These are phyloP conservation scores for Glyphotaelius pellucidus DNA, from an alignment of 2,888 invertebrate species.

Conservation along the genomic window DNA sequence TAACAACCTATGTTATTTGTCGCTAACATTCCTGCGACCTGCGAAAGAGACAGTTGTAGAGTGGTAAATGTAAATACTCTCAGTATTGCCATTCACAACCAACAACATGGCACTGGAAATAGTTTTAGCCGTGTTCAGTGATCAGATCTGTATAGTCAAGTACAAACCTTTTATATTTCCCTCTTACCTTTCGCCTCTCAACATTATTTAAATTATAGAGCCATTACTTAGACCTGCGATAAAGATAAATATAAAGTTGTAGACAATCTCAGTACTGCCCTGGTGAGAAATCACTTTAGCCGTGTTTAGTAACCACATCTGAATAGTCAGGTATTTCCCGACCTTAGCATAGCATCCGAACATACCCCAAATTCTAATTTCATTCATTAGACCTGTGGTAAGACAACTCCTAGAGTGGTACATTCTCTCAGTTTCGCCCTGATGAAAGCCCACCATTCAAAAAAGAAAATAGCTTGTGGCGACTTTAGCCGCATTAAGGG, in stretches of 20 bases:
- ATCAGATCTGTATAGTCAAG: not conserved
- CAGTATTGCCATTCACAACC: not conserved
- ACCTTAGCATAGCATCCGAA: too few species aligned
- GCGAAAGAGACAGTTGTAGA: not conserved
- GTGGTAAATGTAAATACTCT: not conserved
- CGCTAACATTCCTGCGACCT: not conserved
- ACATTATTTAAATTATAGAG: too few species aligned
- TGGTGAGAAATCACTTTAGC: too few species aligned
- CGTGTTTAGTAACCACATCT: too few species aligned
- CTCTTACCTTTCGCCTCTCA: not conserved
- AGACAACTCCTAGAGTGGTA: not conserved
- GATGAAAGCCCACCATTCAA: not conserved
- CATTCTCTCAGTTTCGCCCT: not conserved
- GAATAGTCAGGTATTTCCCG: too few species aligned
- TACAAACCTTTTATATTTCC: not conserved
- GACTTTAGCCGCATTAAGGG: too few species aligned
- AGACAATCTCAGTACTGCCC: not conserved
- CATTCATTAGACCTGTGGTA: too few species aligned
- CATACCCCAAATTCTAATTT: too few species aligned
- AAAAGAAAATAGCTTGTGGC: not conserved
- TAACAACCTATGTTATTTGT: constrained; percentile 29
- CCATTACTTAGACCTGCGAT: not conserved
- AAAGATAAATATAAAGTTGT: not conserved
- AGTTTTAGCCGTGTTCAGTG: not conserved
- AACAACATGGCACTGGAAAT: not conserved